Evolutionary conservation across 2,113 vertebrate genomes (phyloP).

Genomic region (Ciconia maguari): DNA sequence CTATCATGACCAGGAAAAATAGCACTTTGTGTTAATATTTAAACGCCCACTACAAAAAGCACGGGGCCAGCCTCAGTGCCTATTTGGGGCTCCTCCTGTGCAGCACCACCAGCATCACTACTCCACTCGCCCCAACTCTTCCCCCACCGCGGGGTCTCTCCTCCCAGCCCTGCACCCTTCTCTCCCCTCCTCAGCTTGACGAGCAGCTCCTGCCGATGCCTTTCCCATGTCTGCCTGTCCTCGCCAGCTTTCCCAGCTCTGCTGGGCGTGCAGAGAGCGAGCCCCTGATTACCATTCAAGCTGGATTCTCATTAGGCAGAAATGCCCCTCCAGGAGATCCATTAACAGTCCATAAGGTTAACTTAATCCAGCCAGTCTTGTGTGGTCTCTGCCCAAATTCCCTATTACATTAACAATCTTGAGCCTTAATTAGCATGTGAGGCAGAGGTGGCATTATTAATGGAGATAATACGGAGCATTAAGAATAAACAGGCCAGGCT

Average conservation of each 20-base stretch:
- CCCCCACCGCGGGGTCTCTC: neutral
- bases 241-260: neutral
- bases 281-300: constrained; percentile 55
- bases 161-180: neutral
- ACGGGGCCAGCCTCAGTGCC: accelerated
- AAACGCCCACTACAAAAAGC: neutral
- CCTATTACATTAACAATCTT: constrained; percentile 64
- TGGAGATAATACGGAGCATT: constrained; percentile 60
- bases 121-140: neutral
- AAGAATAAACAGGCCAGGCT: constrained; percentile 63
- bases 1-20: neutral
- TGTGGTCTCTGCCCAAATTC: constrained; percentile 66
- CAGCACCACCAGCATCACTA: neutral
- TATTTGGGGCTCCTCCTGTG: neutral
- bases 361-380: constrained; percentile 62
- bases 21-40: neutral
- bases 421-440: constrained; percentile 69
- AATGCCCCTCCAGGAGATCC: constrained; percentile 66
- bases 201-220: neutral
- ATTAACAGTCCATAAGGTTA: constrained; percentile 68
- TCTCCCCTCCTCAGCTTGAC: neutral
- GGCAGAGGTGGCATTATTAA: constrained; percentile 68
- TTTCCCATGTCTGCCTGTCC: neutral
- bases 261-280: neutral
- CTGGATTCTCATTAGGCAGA: constrained; percentile 62